Percentiles rank a stretch among this genome's conserved stretches.
Conservation (phyloP, 2,888 invertebrate species). For the Chrysomela aeneicollis region DNA sequence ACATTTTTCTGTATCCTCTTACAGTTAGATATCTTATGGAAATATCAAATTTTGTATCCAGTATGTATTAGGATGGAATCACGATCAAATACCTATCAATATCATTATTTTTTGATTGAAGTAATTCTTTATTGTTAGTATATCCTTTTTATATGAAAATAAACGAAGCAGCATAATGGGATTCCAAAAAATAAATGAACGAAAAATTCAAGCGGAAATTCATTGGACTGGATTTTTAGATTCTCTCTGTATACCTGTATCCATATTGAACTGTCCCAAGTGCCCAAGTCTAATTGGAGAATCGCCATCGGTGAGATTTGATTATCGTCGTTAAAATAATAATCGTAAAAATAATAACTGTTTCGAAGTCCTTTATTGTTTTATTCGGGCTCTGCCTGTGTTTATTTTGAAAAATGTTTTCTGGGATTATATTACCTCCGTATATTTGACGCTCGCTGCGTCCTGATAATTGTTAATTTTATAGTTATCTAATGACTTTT, state of each 20-base stretch:
- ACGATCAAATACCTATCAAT: too few relatives aligned
- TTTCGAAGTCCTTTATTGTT: constrained; percentile 15
- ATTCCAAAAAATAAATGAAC: too few relatives aligned
- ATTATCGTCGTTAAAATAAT: background rate
- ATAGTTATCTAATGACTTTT: constrained; percentile 17
- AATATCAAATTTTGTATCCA: too few relatives aligned
- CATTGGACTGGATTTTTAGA: too few relatives aligned
- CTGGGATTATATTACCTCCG: background rate
- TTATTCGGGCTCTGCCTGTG: constrained; percentile 7
- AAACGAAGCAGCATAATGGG: too few relatives aligned
- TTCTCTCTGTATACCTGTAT: background rate
- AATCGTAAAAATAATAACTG: constrained; percentile 18
- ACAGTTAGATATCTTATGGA: too few relatives aligned
- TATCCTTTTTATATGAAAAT: too few relatives aligned
- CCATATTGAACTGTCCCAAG: background rate
- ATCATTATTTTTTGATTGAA: too few relatives aligned
- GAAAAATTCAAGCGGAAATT: too few relatives aligned
- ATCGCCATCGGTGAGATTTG: constrained; percentile 6
- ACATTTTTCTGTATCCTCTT: too few relatives aligned
- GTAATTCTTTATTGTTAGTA: too few relatives aligned
- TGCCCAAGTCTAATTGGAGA: constrained; percentile 16
- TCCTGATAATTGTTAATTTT: constrained; percentile 12
- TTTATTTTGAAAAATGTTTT: constrained; percentile 18
- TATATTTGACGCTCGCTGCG: background rate
- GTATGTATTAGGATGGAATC: too few relatives aligned